These are phyloP conservation scores for Xanthorhoe spadicearia DNA, from an alignment of 2,888 invertebrate species.

Conservation along the genomic window DNA sequence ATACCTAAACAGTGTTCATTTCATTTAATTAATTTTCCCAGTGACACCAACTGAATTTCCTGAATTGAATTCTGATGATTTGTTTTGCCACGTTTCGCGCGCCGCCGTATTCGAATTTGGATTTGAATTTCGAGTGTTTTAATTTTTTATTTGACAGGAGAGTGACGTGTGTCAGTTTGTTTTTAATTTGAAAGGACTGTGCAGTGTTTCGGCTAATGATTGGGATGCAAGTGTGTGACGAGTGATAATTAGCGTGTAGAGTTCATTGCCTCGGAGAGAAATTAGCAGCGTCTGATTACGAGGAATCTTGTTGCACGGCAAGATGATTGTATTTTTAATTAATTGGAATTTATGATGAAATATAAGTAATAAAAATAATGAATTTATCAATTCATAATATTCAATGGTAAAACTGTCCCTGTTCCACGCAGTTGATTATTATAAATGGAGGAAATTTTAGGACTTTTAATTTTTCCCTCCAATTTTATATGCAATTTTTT, in stretches of 20 bases:
- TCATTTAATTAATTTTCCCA: background rate
- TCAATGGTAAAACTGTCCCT: too few relatives aligned
- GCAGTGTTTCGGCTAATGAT: constrained; percentile 35
- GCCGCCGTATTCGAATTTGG: background rate
- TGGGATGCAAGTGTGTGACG: constrained; percentile 19
- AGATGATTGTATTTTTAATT: constrained; percentile 17
- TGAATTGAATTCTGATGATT: constrained; percentile 44
- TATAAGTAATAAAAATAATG: background rate
- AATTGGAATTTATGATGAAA: background rate
- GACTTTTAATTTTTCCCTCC: background rate
- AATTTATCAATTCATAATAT: too few relatives aligned
- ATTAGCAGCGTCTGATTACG: constrained; percentile 35
- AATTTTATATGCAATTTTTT: background rate
- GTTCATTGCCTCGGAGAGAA: constrained; percentile 43
- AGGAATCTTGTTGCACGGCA: constrained; percentile 26
- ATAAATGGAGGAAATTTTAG: too few relatives aligned
- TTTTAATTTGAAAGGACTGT: constrained; percentile 39
- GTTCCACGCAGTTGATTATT: too few relatives aligned
- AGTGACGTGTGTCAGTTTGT: constrained; percentile 29
- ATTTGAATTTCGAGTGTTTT: constrained; percentile 28
- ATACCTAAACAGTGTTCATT: constrained; percentile 12
- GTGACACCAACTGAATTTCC: constrained; percentile 36
- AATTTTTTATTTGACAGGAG: constrained; percentile 14
- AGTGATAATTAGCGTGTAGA: constrained; percentile 25
- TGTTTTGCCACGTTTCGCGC: constrained; percentile 4